A percentile compares a stretch with the other conserved stretches of the same genome.
Evolutionary conservation across 2,888 invertebrate genomes (phyloP).

Genomic region (Limulus polyphemus): DNA sequence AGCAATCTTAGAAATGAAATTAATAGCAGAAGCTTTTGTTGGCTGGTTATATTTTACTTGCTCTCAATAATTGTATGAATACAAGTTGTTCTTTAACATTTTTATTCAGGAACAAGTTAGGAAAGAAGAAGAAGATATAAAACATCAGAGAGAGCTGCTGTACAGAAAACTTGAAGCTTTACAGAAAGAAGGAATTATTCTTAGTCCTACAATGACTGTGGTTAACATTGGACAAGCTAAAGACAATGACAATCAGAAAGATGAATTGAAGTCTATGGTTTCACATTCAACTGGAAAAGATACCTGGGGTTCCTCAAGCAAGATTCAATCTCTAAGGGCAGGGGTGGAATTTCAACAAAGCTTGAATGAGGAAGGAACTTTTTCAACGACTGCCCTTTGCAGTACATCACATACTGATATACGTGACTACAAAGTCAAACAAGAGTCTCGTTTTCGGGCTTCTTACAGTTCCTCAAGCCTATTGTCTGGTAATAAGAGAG

Average conservation of each 20-base stretch:
- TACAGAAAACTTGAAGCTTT: conserved; percentile 74
- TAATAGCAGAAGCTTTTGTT: no score
- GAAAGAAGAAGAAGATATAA: conserved; percentile 70
- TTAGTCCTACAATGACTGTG: conserved; percentile 48
- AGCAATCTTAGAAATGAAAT: no score
- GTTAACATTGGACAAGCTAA: conserved; percentile 28
- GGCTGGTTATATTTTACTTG: background rate
- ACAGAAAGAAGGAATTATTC: conserved; percentile 56
- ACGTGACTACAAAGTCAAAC: background rate
- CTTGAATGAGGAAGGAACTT: conserved; percentile 28
- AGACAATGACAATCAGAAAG: conserved; percentile 22
- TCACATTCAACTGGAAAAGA: conserved; percentile 2
- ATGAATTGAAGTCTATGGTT: conserved; percentile 8
- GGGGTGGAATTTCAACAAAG: conserved; percentile 20
- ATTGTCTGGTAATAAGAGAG: background rate
- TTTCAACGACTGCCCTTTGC: conserved; percentile 6
- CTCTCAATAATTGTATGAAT: background rate
- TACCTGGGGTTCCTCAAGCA: conserved; percentile 16
- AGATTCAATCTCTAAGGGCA: conserved; percentile 16
- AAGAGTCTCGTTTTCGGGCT: conserved; percentile 13
- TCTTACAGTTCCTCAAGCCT: conserved; percentile 12
- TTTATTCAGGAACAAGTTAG: conserved; percentile 48
- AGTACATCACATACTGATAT: conserved; percentile 6
- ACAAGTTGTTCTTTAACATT: background rate
- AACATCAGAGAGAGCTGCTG: conserved; percentile 78